Evolutionary conservation across 2,797 vertebrate species (phyloP), one percentile per base, ranked within the genome.

Genomic region (Potorous gilbertii): DNA sequence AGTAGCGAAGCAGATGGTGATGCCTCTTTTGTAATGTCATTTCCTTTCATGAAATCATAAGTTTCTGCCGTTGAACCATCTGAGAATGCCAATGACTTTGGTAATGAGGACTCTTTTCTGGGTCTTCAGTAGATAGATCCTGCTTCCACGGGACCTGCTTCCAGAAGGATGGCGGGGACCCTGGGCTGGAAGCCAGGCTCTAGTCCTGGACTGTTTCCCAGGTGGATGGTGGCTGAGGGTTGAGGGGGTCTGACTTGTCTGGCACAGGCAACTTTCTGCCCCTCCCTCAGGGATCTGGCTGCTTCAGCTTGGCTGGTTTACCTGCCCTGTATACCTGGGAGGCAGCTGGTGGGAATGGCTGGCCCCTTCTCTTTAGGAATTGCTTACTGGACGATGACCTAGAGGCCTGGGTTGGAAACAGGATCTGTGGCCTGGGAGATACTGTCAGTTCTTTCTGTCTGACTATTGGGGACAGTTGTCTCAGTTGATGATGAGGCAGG

Each of bases 111-210:
- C 0, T 21, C 66, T 46, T 14, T 81, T 46, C 66, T 46, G n/a
- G 14, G n/a, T 40, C 66, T 81, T 81, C 11, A 2, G 8, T 9
- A 66, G 66, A 18, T 74, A 66, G 34, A 34, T 34, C 62, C 62
- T n/a, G 62, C 34, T 16, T 74, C 62, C 24, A 4, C 13, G 13
- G 13, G 59, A 4, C 31, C 13, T n/a, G 31, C 31, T 34, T 62
- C 59, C 4, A 2, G 5, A n/a, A 40, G n/a, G 16, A 40, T 2
- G 16, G 0, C 2, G 1, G 66, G 40, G 40, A 24, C 40, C 21
- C 9, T 46, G 3, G 40, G 40, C 74, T 81, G 74, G 8, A 81
- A 46, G 21, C n/a, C 18, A 27, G 40, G 40, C 24, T 87, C 24
- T 87, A 4, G 9, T 50, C 8, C 24, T 46, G 21, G 9, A 40